phyloP scores from a whole-genome alignment of 2,888 invertebrate species.

The Thymelicus lineola region DNA sequence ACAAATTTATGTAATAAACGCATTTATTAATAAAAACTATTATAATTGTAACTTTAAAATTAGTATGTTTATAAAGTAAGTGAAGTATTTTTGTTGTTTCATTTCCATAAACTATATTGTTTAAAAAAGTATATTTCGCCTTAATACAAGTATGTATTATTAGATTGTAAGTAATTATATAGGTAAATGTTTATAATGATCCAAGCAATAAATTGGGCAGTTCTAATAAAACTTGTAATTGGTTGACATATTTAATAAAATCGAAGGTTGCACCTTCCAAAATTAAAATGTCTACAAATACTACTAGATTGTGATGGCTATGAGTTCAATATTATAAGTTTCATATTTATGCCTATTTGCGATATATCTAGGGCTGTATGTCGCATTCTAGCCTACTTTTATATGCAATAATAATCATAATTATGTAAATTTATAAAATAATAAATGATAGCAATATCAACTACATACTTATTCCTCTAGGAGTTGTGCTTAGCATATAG shows the following conservation, averaged over 20 bases:
- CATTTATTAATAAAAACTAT: constrained; percentile 19
- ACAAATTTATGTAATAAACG: constrained; percentile 2
- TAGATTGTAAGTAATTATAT: constrained; percentile 22
- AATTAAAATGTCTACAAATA: constrained; percentile 9
- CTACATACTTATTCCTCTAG: constrained; percentile 69
- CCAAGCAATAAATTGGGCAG: constrained; percentile 8
- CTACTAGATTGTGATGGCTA: constrained; percentile 31
- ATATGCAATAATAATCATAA: constrained; percentile 28
- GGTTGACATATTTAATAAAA: constrained; percentile 17
- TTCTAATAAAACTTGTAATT: neutral
- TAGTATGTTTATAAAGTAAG: constrained; percentile 21
- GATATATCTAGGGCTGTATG: constrained; percentile 1
- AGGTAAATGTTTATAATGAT: constrained; percentile 31
- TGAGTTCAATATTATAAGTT: constrained; percentile 24
- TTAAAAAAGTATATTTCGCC: constrained; percentile 31
- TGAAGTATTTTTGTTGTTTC: constrained; percentile 15
- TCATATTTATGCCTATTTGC: constrained; percentile 13
- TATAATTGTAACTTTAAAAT: constrained; percentile 13
- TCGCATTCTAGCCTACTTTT: constrained; percentile 16
- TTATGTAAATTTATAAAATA: constrained; percentile 60
- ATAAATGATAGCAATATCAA: constrained; percentile 67
- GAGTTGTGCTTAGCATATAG: constrained; percentile 78
- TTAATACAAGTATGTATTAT: constrained; percentile 21
- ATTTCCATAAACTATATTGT: constrained; percentile 10
- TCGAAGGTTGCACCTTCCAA: neutral